These are phyloP conservation scores for Daboia siamensis DNA, from an alignment of 2,113 vertebrate species.

Conservation along the genomic window DNA sequence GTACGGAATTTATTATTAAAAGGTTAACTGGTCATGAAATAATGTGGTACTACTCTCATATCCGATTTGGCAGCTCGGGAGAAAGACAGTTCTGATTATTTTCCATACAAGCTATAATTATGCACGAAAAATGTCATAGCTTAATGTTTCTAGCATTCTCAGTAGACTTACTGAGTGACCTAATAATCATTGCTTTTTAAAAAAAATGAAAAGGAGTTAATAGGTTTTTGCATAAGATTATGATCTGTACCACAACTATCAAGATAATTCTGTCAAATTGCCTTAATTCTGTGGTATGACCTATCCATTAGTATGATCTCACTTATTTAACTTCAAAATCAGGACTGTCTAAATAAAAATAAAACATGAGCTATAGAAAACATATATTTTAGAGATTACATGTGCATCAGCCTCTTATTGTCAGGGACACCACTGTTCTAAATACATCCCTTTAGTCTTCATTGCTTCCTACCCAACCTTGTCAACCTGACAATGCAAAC, in stretches of 20 bases:
- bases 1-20: not conserved
- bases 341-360: not conserved
- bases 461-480: not conserved
- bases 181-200: not conserved
- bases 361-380: not conserved
- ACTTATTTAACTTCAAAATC: not conserved
- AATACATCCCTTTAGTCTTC: not conserved
- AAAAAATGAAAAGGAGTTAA: not conserved
- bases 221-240: not conserved
- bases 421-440: not conserved
- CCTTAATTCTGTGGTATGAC: not conserved
- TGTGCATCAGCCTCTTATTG: not conserved
- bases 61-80: not conserved
- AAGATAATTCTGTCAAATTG: slow-evolving; percentile 24
- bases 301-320: not conserved
- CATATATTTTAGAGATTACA: not conserved
- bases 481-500: not conserved
- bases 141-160: slow-evolving; percentile 12
- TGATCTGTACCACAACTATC: slow-evolving; percentile 1
- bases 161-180: slow-evolving; percentile 13
- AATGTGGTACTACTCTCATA: not conserved
- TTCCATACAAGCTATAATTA: slow-evolving; percentile 1
- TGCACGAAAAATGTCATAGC: slow-evolving; percentile 11
- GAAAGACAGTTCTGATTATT: not conserved
- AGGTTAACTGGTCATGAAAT: not conserved